phyloP scores from a whole-genome alignment of 2,888 invertebrate genomes.

The Hofmannophila pseudospretella region DNA sequence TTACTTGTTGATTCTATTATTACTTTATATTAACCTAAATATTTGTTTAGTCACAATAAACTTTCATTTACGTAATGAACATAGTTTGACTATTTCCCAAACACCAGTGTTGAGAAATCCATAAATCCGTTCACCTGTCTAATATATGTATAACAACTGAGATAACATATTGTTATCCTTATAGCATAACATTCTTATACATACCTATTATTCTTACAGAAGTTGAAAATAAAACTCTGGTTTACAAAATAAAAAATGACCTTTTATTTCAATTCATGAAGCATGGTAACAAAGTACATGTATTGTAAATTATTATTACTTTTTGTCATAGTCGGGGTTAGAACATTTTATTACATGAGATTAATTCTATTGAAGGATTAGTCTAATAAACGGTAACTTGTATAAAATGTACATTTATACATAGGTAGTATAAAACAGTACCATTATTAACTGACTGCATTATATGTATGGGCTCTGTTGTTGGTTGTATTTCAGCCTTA shows the following conservation, averaged over 20 bases:
- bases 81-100: too few species aligned
- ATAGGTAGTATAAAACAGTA: slow-evolving; percentile 69
- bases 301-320: slow-evolving; percentile 61
- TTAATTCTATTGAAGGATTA: slow-evolving; percentile 70
- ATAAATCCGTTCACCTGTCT: too few species aligned
- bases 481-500: slow-evolving; percentile 44
- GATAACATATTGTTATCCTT: too few species aligned
- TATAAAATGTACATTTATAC: slow-evolving; percentile 68
- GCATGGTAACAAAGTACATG: slow-evolving; percentile 77
- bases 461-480: slow-evolving; percentile 48
- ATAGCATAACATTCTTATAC: too few species aligned
- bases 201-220: too few species aligned
- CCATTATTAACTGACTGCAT: slow-evolving; percentile 45
- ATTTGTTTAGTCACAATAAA: too few species aligned
- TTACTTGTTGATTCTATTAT: too few species aligned
- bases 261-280: slow-evolving; percentile 75
- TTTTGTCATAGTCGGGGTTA: slow-evolving; percentile 63
- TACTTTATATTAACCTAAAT: too few species aligned
- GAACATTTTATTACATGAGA: slow-evolving; percentile 67
- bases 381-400: slow-evolving; percentile 75
- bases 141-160: too few species aligned
- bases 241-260: slow-evolving; percentile 76
- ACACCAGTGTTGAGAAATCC: too few species aligned
- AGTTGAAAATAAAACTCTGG: slow-evolving; percentile 48
- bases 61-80: too few species aligned